A percentile compares a stretch with the other conserved stretches of the same genome.
These are phyloP conservation scores for Gisinianus flammeolus DNA, from an alignment of 2,888 invertebrate genomes.

Conservation along the genomic window DNA sequence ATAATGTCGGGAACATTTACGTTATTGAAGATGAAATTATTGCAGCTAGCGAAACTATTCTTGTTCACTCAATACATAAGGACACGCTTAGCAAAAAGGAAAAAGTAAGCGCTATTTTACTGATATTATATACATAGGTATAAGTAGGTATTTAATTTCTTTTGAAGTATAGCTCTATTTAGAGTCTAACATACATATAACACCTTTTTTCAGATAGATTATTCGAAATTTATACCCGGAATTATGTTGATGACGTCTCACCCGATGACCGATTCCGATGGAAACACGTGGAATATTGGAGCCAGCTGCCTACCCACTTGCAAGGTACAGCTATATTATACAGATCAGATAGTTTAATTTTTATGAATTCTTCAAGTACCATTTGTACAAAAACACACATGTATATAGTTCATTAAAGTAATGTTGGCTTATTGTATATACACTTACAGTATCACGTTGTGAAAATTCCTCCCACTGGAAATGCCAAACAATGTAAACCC, in stretches of 20 bases:
- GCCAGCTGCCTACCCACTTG: conserved; percentile 59
- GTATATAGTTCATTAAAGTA: too few species aligned
- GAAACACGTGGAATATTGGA: conserved; percentile 54
- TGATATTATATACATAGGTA: too few species aligned
- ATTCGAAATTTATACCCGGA: conserved; percentile 23
- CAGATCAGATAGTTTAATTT: too few species aligned
- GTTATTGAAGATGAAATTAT: conserved; percentile 52
- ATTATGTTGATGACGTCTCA: conserved; percentile 40
- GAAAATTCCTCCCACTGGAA: conserved; percentile 59
- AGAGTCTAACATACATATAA: too few species aligned
- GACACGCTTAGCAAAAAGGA: conserved; percentile 51
- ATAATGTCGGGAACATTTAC: conserved; percentile 54
- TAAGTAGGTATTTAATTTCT: too few species aligned
- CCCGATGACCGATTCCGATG: conserved; percentile 52
- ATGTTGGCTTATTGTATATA: too few species aligned
- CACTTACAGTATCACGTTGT: conserved; percentile 60
- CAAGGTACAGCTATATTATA: too few species aligned
- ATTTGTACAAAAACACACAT: too few species aligned
- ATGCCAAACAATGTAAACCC: conserved; percentile 12
- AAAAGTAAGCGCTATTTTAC: conserved; percentile 42
- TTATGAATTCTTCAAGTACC: too few species aligned
- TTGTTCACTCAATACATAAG: conserved; percentile 54
- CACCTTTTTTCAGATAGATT: conserved; percentile 21
- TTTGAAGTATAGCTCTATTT: too few species aligned
- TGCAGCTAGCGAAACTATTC: conserved; percentile 54